Evolutionary conservation across 2,888 invertebrate species (phyloP), one percentile per base, ranked within the genome.

Genomic region (Eupithecia inturbata): DNA sequence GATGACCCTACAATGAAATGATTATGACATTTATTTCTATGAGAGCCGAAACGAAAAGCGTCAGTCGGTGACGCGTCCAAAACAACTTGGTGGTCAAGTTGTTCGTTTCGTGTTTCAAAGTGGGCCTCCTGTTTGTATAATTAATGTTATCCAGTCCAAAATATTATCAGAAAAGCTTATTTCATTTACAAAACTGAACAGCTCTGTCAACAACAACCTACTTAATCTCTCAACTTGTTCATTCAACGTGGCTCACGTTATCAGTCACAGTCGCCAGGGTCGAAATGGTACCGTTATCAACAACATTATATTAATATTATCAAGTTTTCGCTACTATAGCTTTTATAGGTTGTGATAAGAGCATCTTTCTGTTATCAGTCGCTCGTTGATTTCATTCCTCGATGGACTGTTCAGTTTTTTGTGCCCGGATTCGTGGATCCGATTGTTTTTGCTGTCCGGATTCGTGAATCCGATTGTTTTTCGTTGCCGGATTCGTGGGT

Each of bases 291-390:
- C 71, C 80, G 86, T 90, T 93, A 93, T 93, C 93, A 86, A 79
- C 82, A 87, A 88, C 87, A 87, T 84, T 85, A 85, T 85, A 85
- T 91, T 39, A 66, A 66, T 39, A 66, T 71, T 84, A 93, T 92
- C 89, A 89, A 90, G 81, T 88, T 92, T 92, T 90, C 86, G 93
- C 93, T 90, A 90, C 90, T 83, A 90, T 88, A 88, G 85, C 86
- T 87, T 88, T 85, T 88, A 88, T 87, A 87, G 82, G 81, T 78
- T 76, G 78, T 85, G 93, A 93, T 93, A 94, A 93, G 89, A 86
- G 80, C 91, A 92, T 92, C 93, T 91, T 88, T 88, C 81, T 84
- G 82, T 83, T 93, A 94, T 94, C 93, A 94, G 94, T 94, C 87
- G 89, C 84, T 87, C 88, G 91, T 85, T 83, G 92, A 92, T 92